Evolutionary conservation across 2,888 invertebrate genomes (phyloP), one percentile per base, ranked within the genome.

Genomic region (Neocrepidodera transversa): DNA sequence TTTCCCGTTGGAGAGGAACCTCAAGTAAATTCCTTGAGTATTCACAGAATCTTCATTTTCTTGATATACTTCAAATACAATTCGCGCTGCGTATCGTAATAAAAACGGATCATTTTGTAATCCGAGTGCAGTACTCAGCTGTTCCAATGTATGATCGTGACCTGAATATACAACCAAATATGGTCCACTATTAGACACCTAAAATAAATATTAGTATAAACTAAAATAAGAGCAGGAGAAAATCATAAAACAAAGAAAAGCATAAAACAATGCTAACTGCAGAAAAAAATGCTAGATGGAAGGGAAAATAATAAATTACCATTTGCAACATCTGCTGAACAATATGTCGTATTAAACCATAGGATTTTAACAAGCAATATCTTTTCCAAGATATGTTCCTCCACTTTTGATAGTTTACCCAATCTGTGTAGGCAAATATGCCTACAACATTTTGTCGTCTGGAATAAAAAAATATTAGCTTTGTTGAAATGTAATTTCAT

Each of bases 71-170:
- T 97, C 97, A 67, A 97, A 89, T 1, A 93, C 86, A 68, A 97
- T 83, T 52, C 97, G 82, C 0, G 95, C 89, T 0, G 94, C 95
- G 76, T 95, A 97, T 11, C 71, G 63, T 42, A 95, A 89, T 63
- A 90, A 84, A 10, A 88, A 85, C 43, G 85, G 84, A 59, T 85
- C 84, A 56, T 82, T 83, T 14, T 79, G 81, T 2, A 93, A 78
- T 0, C 95, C 95, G 45, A 97, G 76, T 0, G 94, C 92, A 1
- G 90, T 83, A 1, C 92, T 86, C 30, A 97, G 79, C 64, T 93
- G 92, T 71, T 93, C 91, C 30, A 97, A 74, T 0, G 96, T 96
- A 72, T 92, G 90, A 78, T 97, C 97, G 71, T 97, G 97, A 0
- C 95, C 96, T 0, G 96, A 95, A 75, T 80, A 80, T 2, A 79